These are phyloP conservation scores for Sceloporus tristichus DNA, from an alignment of 2,113 vertebrate genomes.

Conservation along the genomic window DNA sequence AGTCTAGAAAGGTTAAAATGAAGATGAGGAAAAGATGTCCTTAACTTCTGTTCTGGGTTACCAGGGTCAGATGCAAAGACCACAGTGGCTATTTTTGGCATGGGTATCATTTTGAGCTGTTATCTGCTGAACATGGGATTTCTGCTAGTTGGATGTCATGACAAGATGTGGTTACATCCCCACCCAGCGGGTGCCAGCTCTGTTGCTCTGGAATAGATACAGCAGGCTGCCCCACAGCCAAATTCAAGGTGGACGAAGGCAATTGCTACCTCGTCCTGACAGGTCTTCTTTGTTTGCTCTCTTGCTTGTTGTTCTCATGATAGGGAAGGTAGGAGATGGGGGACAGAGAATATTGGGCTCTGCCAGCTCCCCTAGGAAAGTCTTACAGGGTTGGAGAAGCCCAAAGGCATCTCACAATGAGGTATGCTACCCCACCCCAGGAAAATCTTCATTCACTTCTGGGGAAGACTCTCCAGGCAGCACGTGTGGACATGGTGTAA, in stretches of 20 bases:
- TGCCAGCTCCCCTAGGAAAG: not conserved
- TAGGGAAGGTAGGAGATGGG: too few relatives aligned
- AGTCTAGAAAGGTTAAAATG: not conserved
- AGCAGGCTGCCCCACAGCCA: not conserved
- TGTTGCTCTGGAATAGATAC: not conserved
- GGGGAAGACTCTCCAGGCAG: not conserved
- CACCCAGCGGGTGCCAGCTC: constrained; percentile 11
- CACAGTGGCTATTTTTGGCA: constrained; percentile 27
- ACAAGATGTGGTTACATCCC: constrained; percentile 37
- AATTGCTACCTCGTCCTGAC: not conserved
- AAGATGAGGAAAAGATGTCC: not conserved
- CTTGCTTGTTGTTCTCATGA: not conserved
- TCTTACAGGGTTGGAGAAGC: not conserved
- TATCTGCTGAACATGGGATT: constrained; percentile 30
- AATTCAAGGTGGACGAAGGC: not conserved
- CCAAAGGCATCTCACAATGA: not conserved
- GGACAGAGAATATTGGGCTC: not conserved
- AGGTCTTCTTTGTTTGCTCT: not conserved
- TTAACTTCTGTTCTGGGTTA: not conserved
- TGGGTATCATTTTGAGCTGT: constrained; percentile 35
- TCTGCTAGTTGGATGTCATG: constrained; percentile 36
- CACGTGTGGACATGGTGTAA: too few relatives aligned
- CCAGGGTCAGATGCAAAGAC: constrained; percentile 12
- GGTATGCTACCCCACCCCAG: not conserved
- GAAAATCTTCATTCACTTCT: not conserved